These are phyloP conservation scores for Prosopocoilus inquinatus DNA, from an alignment of 2,888 invertebrate species.

Conservation along the genomic window DNA sequence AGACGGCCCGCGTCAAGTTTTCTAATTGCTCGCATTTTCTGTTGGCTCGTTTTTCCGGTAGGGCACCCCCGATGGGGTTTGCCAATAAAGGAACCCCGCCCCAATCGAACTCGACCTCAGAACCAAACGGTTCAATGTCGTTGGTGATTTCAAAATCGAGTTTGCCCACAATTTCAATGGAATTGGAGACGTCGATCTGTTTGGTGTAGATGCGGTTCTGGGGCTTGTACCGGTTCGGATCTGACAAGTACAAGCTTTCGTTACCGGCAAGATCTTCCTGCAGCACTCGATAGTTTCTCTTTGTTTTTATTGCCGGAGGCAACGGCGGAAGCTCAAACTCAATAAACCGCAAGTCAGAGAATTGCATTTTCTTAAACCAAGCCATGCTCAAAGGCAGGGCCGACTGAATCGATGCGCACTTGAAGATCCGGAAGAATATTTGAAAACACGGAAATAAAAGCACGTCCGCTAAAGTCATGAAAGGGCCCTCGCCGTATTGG, in stretches of 20 bases:
- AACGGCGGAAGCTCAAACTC: background rate
- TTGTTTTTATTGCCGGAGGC: conserved; percentile 28
- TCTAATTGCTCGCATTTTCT: conserved; percentile 86
- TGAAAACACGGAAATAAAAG: conserved; percentile 72
- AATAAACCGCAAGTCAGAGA: conserved; percentile 2
- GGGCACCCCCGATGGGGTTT: conserved; percentile 74
- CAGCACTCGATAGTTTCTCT: conserved; percentile 19
- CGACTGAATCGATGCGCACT: conserved; percentile 40
- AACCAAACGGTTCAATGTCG: conserved; percentile 45
- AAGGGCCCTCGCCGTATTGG: conserved; percentile 79
- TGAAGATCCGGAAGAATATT: conserved; percentile 57
- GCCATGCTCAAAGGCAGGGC: conserved; percentile 61
- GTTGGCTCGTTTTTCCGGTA: conserved; percentile 70
- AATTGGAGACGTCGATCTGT: conserved; percentile 71
- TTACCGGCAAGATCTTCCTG: conserved; percentile 24
- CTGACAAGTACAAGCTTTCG: conserved; percentile 74
- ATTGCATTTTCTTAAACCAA: conserved; percentile 58
- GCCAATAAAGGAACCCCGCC: conserved; percentile 67
- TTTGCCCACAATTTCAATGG: conserved; percentile 52
- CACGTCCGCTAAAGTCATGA: conserved; percentile 79
- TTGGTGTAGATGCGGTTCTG: conserved; percentile 72
- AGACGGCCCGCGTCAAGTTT: conserved; percentile 74
- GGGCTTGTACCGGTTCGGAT: conserved; percentile 73
- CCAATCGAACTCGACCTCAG: conserved; percentile 63
- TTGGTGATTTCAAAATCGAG: conserved; percentile 51